Conservation (phyloP, 2,797 vertebrate species). For the Argyrosomus regius region DNA sequence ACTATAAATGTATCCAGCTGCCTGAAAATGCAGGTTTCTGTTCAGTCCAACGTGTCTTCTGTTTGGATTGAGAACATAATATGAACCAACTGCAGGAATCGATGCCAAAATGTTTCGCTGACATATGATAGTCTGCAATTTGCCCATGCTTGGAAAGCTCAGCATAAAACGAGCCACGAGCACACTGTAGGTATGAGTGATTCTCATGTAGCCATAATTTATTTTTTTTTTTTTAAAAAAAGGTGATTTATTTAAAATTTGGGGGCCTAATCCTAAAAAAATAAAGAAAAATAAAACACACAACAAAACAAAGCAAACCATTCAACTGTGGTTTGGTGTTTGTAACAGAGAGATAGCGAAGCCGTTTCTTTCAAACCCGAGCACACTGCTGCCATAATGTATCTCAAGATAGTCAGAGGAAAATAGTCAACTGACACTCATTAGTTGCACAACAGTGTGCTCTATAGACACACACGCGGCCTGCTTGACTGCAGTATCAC, state of each 20-base stretch:
- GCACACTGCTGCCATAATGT: constrained; percentile 17
- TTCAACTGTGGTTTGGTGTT: constrained; percentile 17
- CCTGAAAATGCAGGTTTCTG: neutral
- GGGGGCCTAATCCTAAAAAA: constrained; percentile 1
- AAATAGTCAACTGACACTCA: constrained; percentile 54
- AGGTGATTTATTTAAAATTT: constrained; percentile 3
- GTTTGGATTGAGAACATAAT: constrained; percentile 14
- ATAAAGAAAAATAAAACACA: neutral
- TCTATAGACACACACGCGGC: neutral
- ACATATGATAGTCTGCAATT: neutral
- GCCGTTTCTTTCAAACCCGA: constrained; percentile 26
- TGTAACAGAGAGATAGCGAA: constrained; percentile 10
- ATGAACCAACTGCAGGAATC: neutral
- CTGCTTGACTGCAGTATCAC: constrained; percentile 31
- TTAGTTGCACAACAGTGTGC: constrained; percentile 31
- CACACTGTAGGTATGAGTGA: neutral
- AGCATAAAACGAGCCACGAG: constrained; percentile 5
- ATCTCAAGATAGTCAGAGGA: constrained; percentile 32
- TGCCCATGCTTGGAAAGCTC: neutral
- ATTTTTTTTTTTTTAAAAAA: constrained; percentile 14
- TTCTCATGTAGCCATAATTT: neutral
- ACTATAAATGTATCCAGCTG: constrained; percentile 7
- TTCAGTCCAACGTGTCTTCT: neutral
- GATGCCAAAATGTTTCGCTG: neutral
- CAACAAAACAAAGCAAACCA: neutral